These are phyloP conservation scores for Sarcophaga bullata DNA, from an alignment of 1,140 invertebrate genomes.

Conservation along the genomic window DNA sequence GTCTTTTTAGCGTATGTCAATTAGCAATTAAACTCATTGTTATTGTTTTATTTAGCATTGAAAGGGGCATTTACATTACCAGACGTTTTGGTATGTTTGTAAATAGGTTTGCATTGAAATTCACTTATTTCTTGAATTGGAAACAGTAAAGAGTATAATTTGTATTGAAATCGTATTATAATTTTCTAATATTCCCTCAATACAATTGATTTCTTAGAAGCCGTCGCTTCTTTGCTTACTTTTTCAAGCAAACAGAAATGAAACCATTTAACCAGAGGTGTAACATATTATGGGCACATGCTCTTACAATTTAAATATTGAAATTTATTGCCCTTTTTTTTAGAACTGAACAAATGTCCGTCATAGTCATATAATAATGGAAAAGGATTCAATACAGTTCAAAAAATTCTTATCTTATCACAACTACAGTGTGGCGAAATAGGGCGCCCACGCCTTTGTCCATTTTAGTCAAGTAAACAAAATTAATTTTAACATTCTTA, in stretches of 20 bases:
- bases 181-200: neutral
- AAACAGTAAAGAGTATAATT: neutral
- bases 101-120: neutral
- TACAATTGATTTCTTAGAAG: conserved; percentile 27
- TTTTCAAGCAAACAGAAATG: neutral
- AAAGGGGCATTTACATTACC: neutral
- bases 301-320: too few relatives aligned
- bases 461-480: too few relatives aligned
- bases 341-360: too few relatives aligned
- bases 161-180: conserved; percentile 30
- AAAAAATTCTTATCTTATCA: too few relatives aligned
- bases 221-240: neutral
- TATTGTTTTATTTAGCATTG: neutral
- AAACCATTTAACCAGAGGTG: too few relatives aligned
- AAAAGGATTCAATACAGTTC: too few relatives aligned
- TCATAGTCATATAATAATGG: too few relatives aligned
- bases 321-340: too few relatives aligned
- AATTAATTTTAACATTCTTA: too few relatives aligned
- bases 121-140: neutral
- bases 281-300: too few relatives aligned
- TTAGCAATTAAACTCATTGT: conserved; percentile 37
- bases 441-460: too few relatives aligned
- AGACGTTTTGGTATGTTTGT: neutral
- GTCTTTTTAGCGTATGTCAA: conserved; percentile 31
- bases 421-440: too few relatives aligned